Percentiles rank a stretch among this genome's conserved stretches.
Evolutionary conservation across 2,888 invertebrate genomes (phyloP).

Genomic region (Alloplasta piceator): DNA sequence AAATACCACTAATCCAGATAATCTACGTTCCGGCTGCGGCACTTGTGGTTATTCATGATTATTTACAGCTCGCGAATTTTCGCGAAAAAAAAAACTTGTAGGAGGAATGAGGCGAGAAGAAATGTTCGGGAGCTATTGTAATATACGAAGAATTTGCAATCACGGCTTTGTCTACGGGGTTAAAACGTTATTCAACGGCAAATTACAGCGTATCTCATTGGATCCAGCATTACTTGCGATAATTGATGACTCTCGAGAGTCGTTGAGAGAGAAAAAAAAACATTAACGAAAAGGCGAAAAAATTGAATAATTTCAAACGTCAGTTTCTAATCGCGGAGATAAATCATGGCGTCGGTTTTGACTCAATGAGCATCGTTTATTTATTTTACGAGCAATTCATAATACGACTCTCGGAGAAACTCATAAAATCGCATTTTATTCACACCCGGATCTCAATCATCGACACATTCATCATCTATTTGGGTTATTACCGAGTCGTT

Average conservation of each 20-base stretch:
- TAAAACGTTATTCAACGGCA: constrained; percentile 17
- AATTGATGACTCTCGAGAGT: not conserved
- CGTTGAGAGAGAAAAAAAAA: not conserved
- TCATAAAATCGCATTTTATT: not conserved
- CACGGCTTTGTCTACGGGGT: constrained; percentile 17
- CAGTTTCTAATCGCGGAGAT: not conserved
- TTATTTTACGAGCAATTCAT: not conserved
- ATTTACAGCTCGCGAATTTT: constrained; percentile 35
- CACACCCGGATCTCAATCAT: constrained; percentile 19
- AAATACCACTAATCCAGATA: constrained; percentile 35
- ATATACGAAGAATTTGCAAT: constrained; percentile 9
- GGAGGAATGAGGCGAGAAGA: constrained; percentile 12
- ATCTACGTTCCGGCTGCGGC: constrained; percentile 49
- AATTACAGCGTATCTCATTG: constrained; percentile 16
- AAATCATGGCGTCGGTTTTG: not conserved
- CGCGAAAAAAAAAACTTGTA: not conserved
- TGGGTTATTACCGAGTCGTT: constrained; percentile 31
- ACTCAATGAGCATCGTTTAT: not conserved
- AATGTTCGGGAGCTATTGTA: constrained; percentile 6
- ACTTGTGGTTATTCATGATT: constrained; percentile 51
- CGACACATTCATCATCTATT: not conserved
- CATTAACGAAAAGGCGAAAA: not conserved
- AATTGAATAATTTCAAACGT: not conserved
- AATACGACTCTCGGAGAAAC: not conserved
- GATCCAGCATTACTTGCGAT: constrained; percentile 28